Base-by-base conservation (phyloP, 1,140 invertebrate genomes). In the Mylabris phalerata region DNA sequence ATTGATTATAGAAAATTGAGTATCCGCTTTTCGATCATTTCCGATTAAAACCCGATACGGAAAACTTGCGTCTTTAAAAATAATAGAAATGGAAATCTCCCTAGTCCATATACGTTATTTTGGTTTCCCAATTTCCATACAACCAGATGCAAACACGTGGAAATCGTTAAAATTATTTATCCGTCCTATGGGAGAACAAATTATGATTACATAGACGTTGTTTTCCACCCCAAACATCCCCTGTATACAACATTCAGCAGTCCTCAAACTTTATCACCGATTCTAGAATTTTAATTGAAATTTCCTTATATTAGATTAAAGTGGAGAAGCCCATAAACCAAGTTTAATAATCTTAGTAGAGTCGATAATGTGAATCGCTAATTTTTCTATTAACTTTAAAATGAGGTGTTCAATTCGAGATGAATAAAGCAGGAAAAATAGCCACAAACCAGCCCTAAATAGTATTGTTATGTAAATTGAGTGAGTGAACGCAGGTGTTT, bases 91-190 rank as follows among this genome's bases (percentile, higher is more conserved):
- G 32, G 32, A 32, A 32, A 32, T 32, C 7, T 32, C 32, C 32
- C 32, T 32, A 5, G 32, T 32, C 32, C 7, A 32, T 32, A 32
- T 32, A 7, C 3, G 7, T 7, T 5, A 32, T 32, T 32, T 32
- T 38, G 41, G 27, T 48, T 56, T 40, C 11, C 38, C 39, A 56
- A 56, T 56, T 56, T 45, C 6, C 11, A 48, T 27, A 52, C 27
- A 52, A 49, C 57, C 57, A 38, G 26, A 50, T 44, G 49, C 43
- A 39, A 40, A 48, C 32, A 32, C 32, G 38, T 45, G 57, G 24
- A 46, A 51, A 63, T 51, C 54, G 62, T 60, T 57, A 55, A 61
- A 61, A 49, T 61, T 61, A 63, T 63, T 61, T 61, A 63, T 63
- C 54, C 49, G 27, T 57, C 62, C 44, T 59, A 32, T 4, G 62